Percentiles rank a stretch among this genome's conserved stretches.
These are phyloP conservation scores for Apus apus DNA, from an alignment of 2,113 vertebrate species.

Conservation along the genomic window DNA sequence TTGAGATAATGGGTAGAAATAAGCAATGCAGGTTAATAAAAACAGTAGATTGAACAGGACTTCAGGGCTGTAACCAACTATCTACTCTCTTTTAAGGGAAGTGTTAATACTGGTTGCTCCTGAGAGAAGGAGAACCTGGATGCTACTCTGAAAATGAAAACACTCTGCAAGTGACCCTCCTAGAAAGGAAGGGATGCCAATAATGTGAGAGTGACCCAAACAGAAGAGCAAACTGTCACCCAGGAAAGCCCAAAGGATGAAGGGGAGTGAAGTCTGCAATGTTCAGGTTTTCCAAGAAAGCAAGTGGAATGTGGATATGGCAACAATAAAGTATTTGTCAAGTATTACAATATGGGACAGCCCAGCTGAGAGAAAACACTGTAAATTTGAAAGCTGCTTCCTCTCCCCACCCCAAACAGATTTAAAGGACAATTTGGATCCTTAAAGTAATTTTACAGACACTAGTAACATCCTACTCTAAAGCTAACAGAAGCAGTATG, in stretches of 20 bases:
- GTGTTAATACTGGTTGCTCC: neutral
- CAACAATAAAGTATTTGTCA: neutral
- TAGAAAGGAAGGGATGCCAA: neutral
- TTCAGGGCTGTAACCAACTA: neutral
- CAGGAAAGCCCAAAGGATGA: neutral
- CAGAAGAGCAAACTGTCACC: neutral
- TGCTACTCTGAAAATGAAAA: neutral
- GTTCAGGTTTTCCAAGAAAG: neutral
- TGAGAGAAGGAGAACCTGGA: neutral
- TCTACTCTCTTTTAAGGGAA: neutral
- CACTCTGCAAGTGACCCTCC: neutral
- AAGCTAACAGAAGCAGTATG: neutral
- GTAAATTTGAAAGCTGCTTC: neutral
- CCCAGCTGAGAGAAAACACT: neutral
- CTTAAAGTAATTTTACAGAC: neutral
- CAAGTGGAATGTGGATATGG: neutral
- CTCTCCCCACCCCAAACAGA: neutral
- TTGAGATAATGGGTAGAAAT: neutral
- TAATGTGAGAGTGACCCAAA: neutral
- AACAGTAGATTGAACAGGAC: neutral
- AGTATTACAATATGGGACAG: neutral
- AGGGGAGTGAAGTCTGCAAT: neutral
- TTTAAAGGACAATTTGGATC: neutral
- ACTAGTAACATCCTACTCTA: neutral
- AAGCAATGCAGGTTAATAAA: neutral